Evolutionary conservation across 1,140 invertebrate genomes (phyloP).

Genomic region (Agrypnia vestita): DNA sequence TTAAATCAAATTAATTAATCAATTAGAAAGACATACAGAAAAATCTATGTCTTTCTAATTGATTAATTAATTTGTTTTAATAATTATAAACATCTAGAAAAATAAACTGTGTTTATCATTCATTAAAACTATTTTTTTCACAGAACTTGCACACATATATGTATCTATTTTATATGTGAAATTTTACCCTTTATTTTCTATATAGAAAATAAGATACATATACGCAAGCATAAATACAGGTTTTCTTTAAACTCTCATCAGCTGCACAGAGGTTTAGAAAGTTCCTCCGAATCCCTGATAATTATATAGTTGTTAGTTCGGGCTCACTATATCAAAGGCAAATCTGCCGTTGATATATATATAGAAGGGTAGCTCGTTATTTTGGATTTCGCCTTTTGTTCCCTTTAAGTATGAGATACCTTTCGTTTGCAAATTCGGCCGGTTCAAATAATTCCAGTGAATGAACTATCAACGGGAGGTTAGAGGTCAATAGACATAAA

Average conservation of each 20-base stretch:
- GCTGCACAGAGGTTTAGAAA: not conserved
- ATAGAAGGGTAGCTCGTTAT: slow-evolving; percentile 34
- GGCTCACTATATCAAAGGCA: slow-evolving; percentile 49
- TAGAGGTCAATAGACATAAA: slow-evolving; percentile 14
- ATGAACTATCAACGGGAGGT: slow-evolving; percentile 31
- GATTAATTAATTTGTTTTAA: too few species aligned
- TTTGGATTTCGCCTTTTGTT: slow-evolving; percentile 47
- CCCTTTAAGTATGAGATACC: slow-evolving; percentile 37
- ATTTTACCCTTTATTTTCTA: too few species aligned
- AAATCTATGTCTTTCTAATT: too few species aligned
- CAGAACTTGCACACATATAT: too few species aligned
- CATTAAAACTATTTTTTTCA: too few species aligned
- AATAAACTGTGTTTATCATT: too few species aligned
- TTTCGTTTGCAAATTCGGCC: slow-evolving; percentile 49
- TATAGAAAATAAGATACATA: too few species aligned
- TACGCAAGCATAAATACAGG: too few species aligned
- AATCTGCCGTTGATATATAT: slow-evolving; percentile 31
- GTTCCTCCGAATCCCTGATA: slow-evolving; percentile 17
- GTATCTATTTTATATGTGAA: too few species aligned
- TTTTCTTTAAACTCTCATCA: not conserved
- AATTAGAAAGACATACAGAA: too few species aligned
- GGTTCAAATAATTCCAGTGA: slow-evolving; percentile 19
- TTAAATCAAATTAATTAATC: too few species aligned
- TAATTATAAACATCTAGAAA: too few species aligned
- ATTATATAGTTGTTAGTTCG: slow-evolving; percentile 41